Conservation (phyloP, 2,888 invertebrate species). For the Epiblema foenella region DNA sequence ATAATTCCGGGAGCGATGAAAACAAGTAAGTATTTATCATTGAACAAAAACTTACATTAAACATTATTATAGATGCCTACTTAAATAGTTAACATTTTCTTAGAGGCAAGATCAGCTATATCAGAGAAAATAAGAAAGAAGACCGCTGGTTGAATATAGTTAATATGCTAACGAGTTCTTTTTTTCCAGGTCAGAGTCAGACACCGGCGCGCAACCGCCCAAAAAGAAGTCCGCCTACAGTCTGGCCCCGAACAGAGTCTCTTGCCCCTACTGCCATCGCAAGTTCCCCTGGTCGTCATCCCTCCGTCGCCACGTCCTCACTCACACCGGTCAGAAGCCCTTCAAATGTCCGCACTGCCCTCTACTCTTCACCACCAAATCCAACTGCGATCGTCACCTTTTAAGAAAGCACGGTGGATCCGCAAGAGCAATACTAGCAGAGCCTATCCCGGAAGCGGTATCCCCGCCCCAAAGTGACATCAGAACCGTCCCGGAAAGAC, state of each 20-base stretch:
- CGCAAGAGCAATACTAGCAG: slow-evolving; percentile 75
- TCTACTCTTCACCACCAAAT: slow-evolving; percentile 97
- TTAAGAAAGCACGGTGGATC: slow-evolving; percentile 91
- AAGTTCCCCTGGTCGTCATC: slow-evolving; percentile 99
- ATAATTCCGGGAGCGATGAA: slow-evolving; percentile 93
- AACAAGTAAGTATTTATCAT: slow-evolving; percentile 84
- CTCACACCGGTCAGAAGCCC: slow-evolving; percentile 98
- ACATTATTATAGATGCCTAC: no score
- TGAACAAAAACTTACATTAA: neutral
- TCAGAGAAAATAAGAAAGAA: neutral
- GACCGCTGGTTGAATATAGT: neutral
- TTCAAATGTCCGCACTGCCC: slow-evolving; percentile 97
- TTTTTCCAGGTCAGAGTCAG: slow-evolving; percentile 87
- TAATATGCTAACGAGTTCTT: slow-evolving; percentile 12
- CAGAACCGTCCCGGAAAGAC: slow-evolving; percentile 90
- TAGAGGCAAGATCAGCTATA: neutral
- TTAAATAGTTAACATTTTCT: neutral
- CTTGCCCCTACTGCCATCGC: slow-evolving; percentile 96
- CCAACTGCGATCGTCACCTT: slow-evolving; percentile 98
- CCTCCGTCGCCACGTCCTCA: slow-evolving; percentile 95
- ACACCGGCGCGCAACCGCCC: slow-evolving; percentile 82
- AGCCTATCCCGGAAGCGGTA: slow-evolving; percentile 68
- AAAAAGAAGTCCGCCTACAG: slow-evolving; percentile 98
- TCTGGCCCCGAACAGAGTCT: slow-evolving; percentile 96
- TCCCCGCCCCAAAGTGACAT: slow-evolving; percentile 71